Evolutionary conservation across 2,113 vertebrate species (phyloP), one percentile per base, ranked within the genome.

Genomic region (Cairina moschata): DNA sequence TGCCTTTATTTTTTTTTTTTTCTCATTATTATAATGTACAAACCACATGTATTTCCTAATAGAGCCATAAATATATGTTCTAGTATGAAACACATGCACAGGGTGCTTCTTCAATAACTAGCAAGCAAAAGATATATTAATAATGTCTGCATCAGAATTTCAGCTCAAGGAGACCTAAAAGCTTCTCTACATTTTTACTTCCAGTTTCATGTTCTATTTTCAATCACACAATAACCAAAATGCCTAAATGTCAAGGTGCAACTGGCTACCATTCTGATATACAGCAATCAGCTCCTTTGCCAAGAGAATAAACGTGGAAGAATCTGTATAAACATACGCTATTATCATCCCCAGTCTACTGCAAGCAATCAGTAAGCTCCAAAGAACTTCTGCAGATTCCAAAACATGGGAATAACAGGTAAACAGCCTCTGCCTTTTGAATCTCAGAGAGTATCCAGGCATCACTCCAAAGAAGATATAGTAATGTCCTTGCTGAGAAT

Each of bases 11-110:
- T 86, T 68, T 36, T 58, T 76, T 83, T 81, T 88, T 90, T 68
- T 26, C 29, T 76, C 32, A 77, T 71, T 68, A 44, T 77, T 76
- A 29, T 50, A 74, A 44, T 60, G 9, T 29, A n/a, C n/a, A 67
- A 38, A 34, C 32, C 50, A 23, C 3, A 48, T 9, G n/a, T 3
- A 26, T 67, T 83, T 93, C 23, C 20, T 83, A 9, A 50, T 32
- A 83, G 28, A 58, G 10, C 5, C 0, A 0, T 66, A 87, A 42
- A 17, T 42, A 34, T 31, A 31, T 0, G 0, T 71, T 87, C 31
- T 36, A 48, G 8, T 23, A 44, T 7, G 63, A 73, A 44, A 67
- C 23, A 82, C 17, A 40, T 8, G 6, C 9, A 74, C 17, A 52
- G 17, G 10, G 62, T 42, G 6, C 3, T 86, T 80, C n/a, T 17